Conservation (phyloP, 2,113 vertebrate genomes). For the Silurus glanis region DNA sequence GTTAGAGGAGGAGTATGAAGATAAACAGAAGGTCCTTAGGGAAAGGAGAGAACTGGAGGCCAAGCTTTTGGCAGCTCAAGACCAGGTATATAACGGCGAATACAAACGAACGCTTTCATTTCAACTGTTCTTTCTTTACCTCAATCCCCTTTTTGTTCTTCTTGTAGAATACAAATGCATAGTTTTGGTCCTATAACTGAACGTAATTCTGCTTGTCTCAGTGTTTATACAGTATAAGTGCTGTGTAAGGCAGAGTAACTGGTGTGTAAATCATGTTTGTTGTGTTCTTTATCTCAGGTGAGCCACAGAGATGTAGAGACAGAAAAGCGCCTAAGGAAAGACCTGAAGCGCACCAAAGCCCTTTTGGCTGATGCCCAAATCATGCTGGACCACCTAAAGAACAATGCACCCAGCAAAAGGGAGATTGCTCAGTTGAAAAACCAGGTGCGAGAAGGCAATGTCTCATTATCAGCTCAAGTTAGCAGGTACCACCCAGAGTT, state of each 20-base stretch:
- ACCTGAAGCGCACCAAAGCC: constrained; percentile 94
- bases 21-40: constrained; percentile 93
- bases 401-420: constrained; percentile 93
- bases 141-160: not conserved
- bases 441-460: constrained; percentile 74
- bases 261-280: not conserved
- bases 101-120: not conserved
- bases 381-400: constrained; percentile 98
- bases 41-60: constrained; percentile 91
- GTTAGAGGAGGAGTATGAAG: constrained; percentile 93
- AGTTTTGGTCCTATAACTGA: not conserved
- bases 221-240: not conserved
- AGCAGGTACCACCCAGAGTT: not conserved
- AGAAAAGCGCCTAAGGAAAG: constrained; percentile 90
- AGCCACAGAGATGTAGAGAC: constrained; percentile 85
- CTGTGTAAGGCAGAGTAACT: not conserved
- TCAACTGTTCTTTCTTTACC: not conserved
- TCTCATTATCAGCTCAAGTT: not conserved
- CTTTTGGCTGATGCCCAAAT: constrained; percentile 92
- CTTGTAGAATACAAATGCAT: not conserved
- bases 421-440: constrained; percentile 96
- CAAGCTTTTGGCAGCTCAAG: constrained; percentile 81
- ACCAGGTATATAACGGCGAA: constrained; percentile 75
- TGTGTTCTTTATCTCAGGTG: constrained; percentile 70
- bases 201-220: not conserved